Base-by-base conservation (phyloP, 2,797 vertebrate species). In the Pseudochirops cupreus region DNA sequence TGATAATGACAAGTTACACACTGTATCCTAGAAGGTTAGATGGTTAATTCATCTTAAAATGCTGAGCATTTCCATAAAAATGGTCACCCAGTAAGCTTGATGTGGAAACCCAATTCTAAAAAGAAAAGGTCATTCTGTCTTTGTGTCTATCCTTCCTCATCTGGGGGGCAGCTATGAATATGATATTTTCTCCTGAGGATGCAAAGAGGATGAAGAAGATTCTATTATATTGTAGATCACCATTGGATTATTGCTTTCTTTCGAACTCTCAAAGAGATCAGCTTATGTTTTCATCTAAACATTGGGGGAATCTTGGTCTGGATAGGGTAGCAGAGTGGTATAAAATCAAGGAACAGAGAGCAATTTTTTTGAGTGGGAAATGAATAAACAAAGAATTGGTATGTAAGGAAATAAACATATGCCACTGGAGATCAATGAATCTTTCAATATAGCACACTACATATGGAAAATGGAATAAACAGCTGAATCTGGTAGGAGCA, bases 381-480 rank as follows among this genome's bases (percentile, higher is more conserved):
- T 39, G 87, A 93, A 96, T 91, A 95, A 96, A 90, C 57, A 94
- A 95, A 33, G 62, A 93, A 56, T 56, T 94, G 95, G 91, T 91
- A 54, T 93, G 91, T 93, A 92, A 96, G 59, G 29, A 95, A 93
- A 94, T 56, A 94, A 95, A 92, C 57, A 91, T 0, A 4, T 90
- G 53, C 91, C 95, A 57, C 21, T 62, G 56, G 57, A 93, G 92
- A 94, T 50, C 39, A 58, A 94, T 94, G 93, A 62, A 58, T 50
- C 74, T 67, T 91, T 91, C 7, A 28, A 24, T 16, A 53, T 16
- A 92, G 53, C 21, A 56, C 3, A 58, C 53, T 26, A 14, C 16
- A 0, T 1, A 50, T 58, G 92, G 95, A 93, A 91, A 92, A 50
- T 91, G 62, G 54, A 53, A 54, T 94, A 92, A 4, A 5, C 93